Evolutionary conservation across 1,140 invertebrate species (phyloP), one percentile per base, ranked within the genome.

Genomic region (Drosophila watanabei): DNA sequence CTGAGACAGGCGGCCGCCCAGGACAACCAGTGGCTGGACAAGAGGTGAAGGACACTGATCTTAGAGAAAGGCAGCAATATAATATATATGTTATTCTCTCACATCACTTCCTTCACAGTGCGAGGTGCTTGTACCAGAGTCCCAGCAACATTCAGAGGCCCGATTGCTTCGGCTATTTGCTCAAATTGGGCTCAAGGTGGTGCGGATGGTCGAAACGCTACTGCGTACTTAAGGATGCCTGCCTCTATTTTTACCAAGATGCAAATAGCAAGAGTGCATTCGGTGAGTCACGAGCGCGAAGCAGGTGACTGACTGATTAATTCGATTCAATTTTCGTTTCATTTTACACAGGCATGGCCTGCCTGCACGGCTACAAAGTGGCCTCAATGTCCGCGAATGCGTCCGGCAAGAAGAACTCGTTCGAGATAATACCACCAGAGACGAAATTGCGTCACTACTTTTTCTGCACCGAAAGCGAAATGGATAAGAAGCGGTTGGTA

Each of bases 191-290:
- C 91, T 96, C 93, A 80, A 96, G 95, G 93, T 96, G 94, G 96
- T 97, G 97, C 94, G 96, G 95, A 52, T 99, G 98, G 98, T 97
- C 96, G 66, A 96, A 97, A 83, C 95, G 98, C 49, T 99, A 98
- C 94, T 99, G 98, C 94, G 97, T 99, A 24, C 95, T 99, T 7
- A 99, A 99, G 93, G 98, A 99, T 93, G 98, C 98, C 49, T 98
- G 97, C 83, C 94, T 99, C 13, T 99, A 98, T 94, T 98, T 99
- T 94, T 99, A 98, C 94, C 96, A 96, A 80, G 97, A 98, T 92
- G 96, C 95, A 14, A 97, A 97, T 90, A 96, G 98, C 69, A 97
- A 96, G 83, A 96, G 94, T 91, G 97, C 98, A 77, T 97, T 98
- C 93, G 98, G 97, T 98, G 78, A 82, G 86, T 91, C 87, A 86